Evolutionary conservation across 2,113 vertebrate genomes (phyloP), one percentile per base, ranked within the genome.

Genomic region (Petaurus breviceps): DNA sequence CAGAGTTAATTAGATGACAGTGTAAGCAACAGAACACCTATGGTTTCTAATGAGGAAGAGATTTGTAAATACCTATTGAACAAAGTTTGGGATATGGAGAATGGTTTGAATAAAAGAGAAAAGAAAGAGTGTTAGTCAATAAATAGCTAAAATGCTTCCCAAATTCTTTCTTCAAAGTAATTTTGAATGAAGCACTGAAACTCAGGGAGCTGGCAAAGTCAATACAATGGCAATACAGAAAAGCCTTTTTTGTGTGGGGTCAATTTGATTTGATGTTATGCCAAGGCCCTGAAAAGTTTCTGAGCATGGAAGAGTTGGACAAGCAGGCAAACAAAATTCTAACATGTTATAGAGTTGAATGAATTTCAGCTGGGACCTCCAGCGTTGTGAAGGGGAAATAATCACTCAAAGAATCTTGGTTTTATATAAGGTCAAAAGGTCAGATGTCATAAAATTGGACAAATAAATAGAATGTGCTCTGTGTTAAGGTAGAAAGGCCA

Each of bases 381-480:
- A 90, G 91, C 94, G 91, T 94, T 94, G 91, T 61, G 50, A 96
- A 96, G 89, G 25, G 97, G 98, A 98, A 96, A 96, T 98, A 97
- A 97, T 97, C 92, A 97, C 91, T 95, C 50, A 53, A 95, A 93
- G 90, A 98, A 98, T 97, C 7, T 51, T 14, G 50, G 94, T 98
- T 98, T 98, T 97, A 95, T 96, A 53, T 91, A 96, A 97, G 95
- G 93, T 97, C 93, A 95, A 92, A 57, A 97, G 94, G 97, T 98
- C 97, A 96, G 94, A 97, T 98, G 96, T 98, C 97, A 98, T 94
- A 92, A 98, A 98, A 98, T 97, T 98, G 97, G 92, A 97, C 98
- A 98, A 98, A 98, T 98, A 98, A 98, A 98, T 97, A 97, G 90
- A 97, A 89, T 94, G 0, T 16, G 94, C 84, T 97, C 19, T 7